These are phyloP conservation scores for Sicus ferrugineus DNA, from an alignment of 2,888 invertebrate species.

Conservation along the genomic window DNA sequence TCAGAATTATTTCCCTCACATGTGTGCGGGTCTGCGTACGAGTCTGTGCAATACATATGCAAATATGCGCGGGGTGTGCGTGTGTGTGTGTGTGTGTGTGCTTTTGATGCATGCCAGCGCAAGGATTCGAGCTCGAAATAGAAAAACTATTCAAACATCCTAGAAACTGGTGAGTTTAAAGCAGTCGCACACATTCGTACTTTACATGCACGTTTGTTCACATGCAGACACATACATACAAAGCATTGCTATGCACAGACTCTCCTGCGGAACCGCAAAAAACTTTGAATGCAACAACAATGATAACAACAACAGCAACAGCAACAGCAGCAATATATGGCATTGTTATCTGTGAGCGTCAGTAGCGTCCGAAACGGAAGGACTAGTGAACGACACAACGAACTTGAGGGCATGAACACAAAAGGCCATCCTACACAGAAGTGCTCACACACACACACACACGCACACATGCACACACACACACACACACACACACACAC, in stretches of 20 bases:
- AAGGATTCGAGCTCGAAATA: slow-evolving; percentile 12
- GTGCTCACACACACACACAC: neutral
- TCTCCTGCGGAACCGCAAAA: slow-evolving; percentile 30
- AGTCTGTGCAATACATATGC: too few relatives aligned
- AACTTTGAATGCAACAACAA: neutral
- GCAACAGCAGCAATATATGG: slow-evolving; percentile 21
- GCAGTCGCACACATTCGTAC: neutral
- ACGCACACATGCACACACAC: neutral
- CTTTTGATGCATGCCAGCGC: neutral
- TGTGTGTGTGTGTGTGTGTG: neutral
- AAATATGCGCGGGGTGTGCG: too few relatives aligned
- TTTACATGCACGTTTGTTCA: neutral
- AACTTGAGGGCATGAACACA: neutral
- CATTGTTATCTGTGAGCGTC: slow-evolving; percentile 31
- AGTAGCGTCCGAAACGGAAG: slow-evolving; percentile 23
- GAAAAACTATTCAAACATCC: slow-evolving; percentile 18
- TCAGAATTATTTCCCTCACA: neutral
- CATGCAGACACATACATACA: slow-evolving; percentile 7
- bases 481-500: neutral
- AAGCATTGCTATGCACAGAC: slow-evolving; percentile 2
- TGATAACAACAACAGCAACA: slow-evolving; percentile 15
- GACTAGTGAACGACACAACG: slow-evolving; percentile 2
- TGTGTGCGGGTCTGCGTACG: neutral
- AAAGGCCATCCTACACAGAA: neutral
- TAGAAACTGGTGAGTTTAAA: slow-evolving; percentile 15